A percentile compares a stretch with the other conserved stretches of the same genome.
Conservation (phyloP, 1,140 invertebrate species). For the Bombus sibiricus region DNA sequence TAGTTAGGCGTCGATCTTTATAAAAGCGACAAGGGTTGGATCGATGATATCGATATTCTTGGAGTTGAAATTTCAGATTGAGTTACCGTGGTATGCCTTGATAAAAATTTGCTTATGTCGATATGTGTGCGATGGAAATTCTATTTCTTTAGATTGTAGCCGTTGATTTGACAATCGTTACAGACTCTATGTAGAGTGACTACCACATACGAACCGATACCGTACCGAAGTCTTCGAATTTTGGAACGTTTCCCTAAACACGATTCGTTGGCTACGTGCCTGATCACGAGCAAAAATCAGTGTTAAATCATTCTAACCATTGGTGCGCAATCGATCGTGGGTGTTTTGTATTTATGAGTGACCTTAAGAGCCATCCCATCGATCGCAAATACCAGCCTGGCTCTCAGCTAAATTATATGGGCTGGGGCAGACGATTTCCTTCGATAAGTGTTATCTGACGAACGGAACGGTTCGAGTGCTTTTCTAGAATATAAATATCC, state of each 20-base stretch:
- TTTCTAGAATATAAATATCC: background rate
- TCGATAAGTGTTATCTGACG: conserved; percentile 13
- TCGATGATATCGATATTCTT: no score
- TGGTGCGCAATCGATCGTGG: conserved; percentile 36
- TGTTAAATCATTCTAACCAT: conserved; percentile 18
- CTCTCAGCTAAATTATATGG: conserved; percentile 47
- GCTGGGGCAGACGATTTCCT: conserved; percentile 5
- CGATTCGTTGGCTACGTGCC: conserved; percentile 30
- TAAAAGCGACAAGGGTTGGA: no score
- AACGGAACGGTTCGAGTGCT: background rate
- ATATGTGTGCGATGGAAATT: background rate
- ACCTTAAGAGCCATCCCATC: conserved; percentile 51
- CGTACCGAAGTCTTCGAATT: background rate
- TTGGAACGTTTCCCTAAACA: conserved; percentile 38
- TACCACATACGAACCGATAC: background rate
- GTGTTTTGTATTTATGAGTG: conserved; percentile 51
- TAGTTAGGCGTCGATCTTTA: no score
- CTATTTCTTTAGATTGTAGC: background rate
- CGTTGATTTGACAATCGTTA: background rate
- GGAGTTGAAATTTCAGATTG: no score
- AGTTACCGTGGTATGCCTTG: no score
- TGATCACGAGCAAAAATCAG: conserved; percentile 44
- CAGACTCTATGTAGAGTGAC: background rate
- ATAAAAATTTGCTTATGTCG: no score
- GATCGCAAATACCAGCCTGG: conserved; percentile 23